Conservation (phyloP, 2,113 vertebrate species). For the Nymphicus hollandicus region DNA sequence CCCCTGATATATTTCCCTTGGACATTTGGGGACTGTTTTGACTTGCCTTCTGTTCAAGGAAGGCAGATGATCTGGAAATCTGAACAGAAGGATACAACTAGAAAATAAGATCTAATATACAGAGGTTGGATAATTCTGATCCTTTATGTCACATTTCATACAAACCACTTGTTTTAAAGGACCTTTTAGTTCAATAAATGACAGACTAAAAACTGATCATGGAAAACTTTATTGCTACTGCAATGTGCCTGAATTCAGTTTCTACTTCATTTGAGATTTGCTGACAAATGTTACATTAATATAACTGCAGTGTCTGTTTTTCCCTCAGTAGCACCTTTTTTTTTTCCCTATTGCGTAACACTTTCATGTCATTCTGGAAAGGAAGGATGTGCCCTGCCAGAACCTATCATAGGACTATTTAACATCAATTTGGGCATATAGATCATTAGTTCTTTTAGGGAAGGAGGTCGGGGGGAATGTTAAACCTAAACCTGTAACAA, state of each 20-base stretch:
- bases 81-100: neutral
- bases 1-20: neutral
- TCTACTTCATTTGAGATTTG: neutral
- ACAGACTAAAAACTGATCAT: neutral
- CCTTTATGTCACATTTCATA: neutral
- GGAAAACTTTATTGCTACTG: neutral
- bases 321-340: neutral
- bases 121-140: neutral
- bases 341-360: neutral
- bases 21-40: neutral
- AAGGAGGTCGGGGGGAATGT: neutral
- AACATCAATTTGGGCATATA: neutral
- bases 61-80: neutral
- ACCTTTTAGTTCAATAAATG: neutral
- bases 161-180: neutral
- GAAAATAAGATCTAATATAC: neutral
- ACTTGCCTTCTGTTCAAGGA: neutral
- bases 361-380: neutral
- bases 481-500: neutral
- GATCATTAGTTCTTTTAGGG: neutral
- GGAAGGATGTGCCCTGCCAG: neutral
- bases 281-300: neutral
- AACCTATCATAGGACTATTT: neutral
- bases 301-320: neutral
- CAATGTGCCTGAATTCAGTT: neutral